Base-by-base conservation (phyloP, 2,888 invertebrate genomes). In the Erebia ligea region DNA sequence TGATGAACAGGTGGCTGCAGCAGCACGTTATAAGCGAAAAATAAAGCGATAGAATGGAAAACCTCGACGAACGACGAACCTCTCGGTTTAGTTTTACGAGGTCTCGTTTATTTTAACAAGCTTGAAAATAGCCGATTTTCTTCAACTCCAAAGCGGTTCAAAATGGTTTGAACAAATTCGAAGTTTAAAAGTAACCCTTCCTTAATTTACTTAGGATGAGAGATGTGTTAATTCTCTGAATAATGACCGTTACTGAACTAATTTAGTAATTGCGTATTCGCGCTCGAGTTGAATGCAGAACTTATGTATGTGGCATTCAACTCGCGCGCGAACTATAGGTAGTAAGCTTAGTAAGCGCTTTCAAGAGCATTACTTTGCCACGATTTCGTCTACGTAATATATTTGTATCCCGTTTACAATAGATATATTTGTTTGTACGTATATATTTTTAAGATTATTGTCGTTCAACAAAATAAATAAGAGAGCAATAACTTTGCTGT, bases 31-130 rank as follows among this genome's bases (percentile, higher is more conserved):
- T 74, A 70, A 76, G 76, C 78, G n/a, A 58, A 58, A 58, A 34
- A 81, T 84, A 82, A 84, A 80, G 78, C 79, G 75, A 80, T 88
- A 84, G 86, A 86, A 81, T 69, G 75, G 72, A 77, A 70, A 76
- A 81, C 79, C 69, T 11, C 19, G 70, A 74, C 74, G 73, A n/a
- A 72, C 72, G 76, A 64, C 34, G 69, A 76, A 76, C 77, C 72
- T 76, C 76, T 75, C 74, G 71, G 68, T 73, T 74, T 74, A 75
- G 75, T 79, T 81, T 81, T 81, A 81, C 78, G 80, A 79, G 69
- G 74, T 61, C 76, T 82, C 83, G 79, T 87, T 87, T 83, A 84
- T 85, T 83, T 82, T 79, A 77, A 77, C 78, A 76, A 80, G 77
- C 76, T n/a, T 73, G 72, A 71, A 57, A 58, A 72, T 62, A 42